Base-by-base conservation (phyloP, 2,113 vertebrate species). In the Noctilio leporinus region DNA sequence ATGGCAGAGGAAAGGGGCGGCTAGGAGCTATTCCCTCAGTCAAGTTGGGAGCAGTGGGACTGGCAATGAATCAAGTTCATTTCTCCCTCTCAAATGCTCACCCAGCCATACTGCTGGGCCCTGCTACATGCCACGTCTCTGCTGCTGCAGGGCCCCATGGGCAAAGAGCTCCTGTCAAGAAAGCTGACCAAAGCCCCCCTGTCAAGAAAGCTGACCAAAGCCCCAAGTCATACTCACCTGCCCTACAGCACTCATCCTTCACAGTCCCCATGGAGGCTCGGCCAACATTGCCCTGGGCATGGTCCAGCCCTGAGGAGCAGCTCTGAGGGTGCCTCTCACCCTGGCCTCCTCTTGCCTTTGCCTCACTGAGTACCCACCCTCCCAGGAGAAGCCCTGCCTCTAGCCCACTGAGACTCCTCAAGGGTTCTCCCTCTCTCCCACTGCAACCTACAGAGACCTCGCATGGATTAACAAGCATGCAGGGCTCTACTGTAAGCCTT, bases 41-140 rank as follows among this genome's bases (percentile, higher is more conserved):
- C 70, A 45, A 12, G 40, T 7, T 91, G 19, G 55, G 9, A 72
- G 62, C 11, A 4, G 28, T 4, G 11, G 51, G 33, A 17, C 40
- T 73, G 47, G 28, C 89, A 26, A 40, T 3, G 2, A 2, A 17
- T 49, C 59, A 69, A 53, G 43, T 45, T 40, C 76, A 38, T 35
- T 17, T 83, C 49, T 30, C 47, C 70, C 28, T 35, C 38, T 81
- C 24, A 80, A 19, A 43, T 33, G 47, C 28, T 45, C 7, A 1
- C 17, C 65, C 38, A 77, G 5, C n/a, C 83, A 30, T 38, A 65
- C n/a, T 22, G 65, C 43, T 55, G 43, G 19, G 45, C 30, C 45
- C 55, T 43, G 22, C 33, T 7, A 2, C 20, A 26, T 0, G 0
- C 49, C 24, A 33, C 1, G 3, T 1, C 69, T 67, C 43, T 43